A percentile compares a stretch with the other conserved stretches of the same genome.
phyloP scores from a whole-genome alignment of 1,140 invertebrate species.

The Heliothis subflexa region DNA sequence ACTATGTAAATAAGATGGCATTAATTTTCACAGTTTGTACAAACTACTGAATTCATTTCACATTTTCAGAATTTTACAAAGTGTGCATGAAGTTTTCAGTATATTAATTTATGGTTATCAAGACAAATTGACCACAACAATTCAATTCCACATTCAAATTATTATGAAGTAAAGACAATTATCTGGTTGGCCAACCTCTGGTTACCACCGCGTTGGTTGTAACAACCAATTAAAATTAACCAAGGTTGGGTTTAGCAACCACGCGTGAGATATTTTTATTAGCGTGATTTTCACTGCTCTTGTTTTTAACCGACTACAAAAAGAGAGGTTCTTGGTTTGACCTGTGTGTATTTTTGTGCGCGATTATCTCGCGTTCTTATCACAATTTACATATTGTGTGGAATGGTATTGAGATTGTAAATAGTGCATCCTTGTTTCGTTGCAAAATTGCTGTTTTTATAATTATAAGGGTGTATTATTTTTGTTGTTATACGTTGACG shows the following conservation, averaged over 20 bases:
- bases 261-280: slow-evolving; percentile 31
- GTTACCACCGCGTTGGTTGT: slow-evolving; percentile 3
- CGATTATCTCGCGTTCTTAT: no score
- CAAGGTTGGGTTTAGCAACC: slow-evolving; percentile 33
- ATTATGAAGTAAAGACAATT: slow-evolving; percentile 36
- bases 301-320: no score
- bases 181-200: slow-evolving; percentile 18
- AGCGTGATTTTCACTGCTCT: slow-evolving; percentile 6
- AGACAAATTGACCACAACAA: background rate
- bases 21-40: no score
- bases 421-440: background rate
- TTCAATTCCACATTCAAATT: background rate
- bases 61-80: no score
- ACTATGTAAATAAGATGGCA: no score
- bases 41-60: no score
- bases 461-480: background rate
- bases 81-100: no score
- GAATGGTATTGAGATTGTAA: background rate
- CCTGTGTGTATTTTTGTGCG: no score
- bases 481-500: background rate
- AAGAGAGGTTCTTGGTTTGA: no score
- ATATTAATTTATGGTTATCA: no score
- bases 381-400: background rate
- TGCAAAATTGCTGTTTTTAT: background rate
- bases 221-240: slow-evolving; percentile 34